Evolutionary conservation across 2,888 invertebrate species (phyloP).

Genomic region (Tuberolachnus salignus): DNA sequence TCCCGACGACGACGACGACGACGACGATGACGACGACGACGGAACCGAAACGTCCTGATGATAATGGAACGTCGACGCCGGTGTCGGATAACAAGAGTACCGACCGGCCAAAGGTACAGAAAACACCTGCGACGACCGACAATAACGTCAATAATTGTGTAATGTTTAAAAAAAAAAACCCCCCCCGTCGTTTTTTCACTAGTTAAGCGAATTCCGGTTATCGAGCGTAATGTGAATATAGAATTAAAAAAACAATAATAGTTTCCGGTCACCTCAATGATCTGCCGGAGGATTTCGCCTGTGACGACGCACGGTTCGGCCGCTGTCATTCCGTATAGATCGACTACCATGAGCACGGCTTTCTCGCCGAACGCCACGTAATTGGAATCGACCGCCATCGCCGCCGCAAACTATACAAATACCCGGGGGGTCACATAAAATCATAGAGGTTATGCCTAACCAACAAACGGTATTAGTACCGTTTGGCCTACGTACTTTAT

Average conservation of each 20-base stretch:
- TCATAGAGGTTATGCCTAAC: too few species aligned
- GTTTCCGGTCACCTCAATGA: constrained; percentile 66
- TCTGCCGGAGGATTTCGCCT: constrained; percentile 74
- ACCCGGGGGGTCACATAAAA: too few species aligned
- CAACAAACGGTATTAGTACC: too few species aligned
- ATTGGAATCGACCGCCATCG: constrained; percentile 70
- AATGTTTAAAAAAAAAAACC: too few species aligned
- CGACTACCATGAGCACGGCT: constrained; percentile 75
- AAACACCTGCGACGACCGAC: constrained; percentile 64
- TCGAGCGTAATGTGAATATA: too few species aligned
- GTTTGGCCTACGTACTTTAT: constrained; percentile 12
- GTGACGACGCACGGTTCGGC: constrained; percentile 74
- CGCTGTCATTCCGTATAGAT: constrained; percentile 76
- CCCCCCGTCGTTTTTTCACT: too few species aligned
- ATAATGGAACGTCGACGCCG: constrained; percentile 13
- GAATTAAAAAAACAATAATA: too few species aligned
- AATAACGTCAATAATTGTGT: not conserved
- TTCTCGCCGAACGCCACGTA: constrained; percentile 87
- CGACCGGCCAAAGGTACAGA: constrained; percentile 78
- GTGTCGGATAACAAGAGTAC: constrained; percentile 64
- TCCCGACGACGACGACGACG: constrained; percentile 63
- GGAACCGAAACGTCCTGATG: not conserved
- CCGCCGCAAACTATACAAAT: constrained; percentile 20
- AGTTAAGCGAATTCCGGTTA: too few species aligned
- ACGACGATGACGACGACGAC: constrained; percentile 65